These are phyloP conservation scores for Elysia crispata DNA, from an alignment of 2,888 invertebrate species.

Conservation along the genomic window DNA sequence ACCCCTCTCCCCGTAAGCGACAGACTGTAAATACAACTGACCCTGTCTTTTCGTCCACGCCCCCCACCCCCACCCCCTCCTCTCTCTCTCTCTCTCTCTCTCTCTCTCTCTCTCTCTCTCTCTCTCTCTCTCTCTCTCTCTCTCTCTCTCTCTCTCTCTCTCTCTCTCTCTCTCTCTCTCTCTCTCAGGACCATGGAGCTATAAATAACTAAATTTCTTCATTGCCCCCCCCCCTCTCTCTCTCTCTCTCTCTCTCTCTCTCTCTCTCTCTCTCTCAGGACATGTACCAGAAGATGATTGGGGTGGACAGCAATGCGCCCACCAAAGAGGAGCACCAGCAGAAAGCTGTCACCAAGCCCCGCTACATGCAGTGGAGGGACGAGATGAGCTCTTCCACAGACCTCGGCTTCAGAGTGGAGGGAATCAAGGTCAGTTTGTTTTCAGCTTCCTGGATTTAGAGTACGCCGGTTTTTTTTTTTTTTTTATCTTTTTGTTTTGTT, in stretches of 20 bases:
- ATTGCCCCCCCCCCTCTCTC: not conserved
- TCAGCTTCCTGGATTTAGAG: no score
- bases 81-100: no score
- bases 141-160: not conserved
- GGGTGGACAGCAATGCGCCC: constrained; percentile 92
- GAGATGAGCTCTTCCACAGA: constrained; percentile 74
- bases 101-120: constrained; percentile 23
- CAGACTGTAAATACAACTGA: no score
- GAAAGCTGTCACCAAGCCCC: constrained; percentile 94
- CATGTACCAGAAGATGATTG: constrained; percentile 91
- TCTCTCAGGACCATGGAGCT: not conserved
- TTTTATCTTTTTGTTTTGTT: no score
- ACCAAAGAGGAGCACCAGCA: constrained; percentile 92
- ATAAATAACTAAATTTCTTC: not conserved
- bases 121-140: constrained; percentile 23
- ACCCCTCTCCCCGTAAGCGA: no score
- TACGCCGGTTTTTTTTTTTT: no score
- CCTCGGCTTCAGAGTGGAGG: constrained; percentile 76
- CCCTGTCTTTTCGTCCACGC: no score
- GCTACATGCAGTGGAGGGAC: constrained; percentile 77
- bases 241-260: constrained; percentile 22
- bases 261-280: not conserved
- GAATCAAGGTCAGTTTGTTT: constrained; percentile 74
- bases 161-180: not conserved
- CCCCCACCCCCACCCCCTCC: no score